Conservation (phyloP, 2,888 invertebrate species). For the Argynnis bischoffii region DNA sequence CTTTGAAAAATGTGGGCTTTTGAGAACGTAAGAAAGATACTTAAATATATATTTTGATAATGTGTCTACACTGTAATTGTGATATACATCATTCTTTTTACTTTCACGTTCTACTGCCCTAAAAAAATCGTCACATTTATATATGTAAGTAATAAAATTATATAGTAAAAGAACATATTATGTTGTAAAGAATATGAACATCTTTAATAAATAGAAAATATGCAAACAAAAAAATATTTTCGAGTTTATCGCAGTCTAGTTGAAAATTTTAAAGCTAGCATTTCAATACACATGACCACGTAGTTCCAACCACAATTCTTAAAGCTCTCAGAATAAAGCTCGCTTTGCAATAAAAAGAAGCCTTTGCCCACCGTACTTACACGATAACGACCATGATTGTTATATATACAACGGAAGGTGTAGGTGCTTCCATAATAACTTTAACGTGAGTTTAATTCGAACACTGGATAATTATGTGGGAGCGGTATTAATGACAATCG, state of each 20-base stretch:
- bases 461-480: slow-evolving; percentile 50
- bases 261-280: slow-evolving; percentile 31
- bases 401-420: slow-evolving; percentile 50
- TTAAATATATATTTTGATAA: too few species aligned
- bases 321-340: slow-evolving; percentile 20
- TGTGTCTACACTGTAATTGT: too few species aligned
- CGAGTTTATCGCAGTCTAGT: slow-evolving; percentile 12
- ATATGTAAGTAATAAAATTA: too few species aligned
- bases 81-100: too few species aligned
- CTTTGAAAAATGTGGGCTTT: too few species aligned
- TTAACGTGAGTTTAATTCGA: slow-evolving; percentile 63
- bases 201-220: background rate
- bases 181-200: background rate
- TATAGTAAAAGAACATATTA: background rate
- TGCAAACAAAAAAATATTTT: background rate
- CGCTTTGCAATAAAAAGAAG: slow-evolving; percentile 13
- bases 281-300: slow-evolving; percentile 12
- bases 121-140: too few species aligned
- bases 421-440: slow-evolving; percentile 64
- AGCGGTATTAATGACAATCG: slow-evolving; percentile 49
- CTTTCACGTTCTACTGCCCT: too few species aligned
- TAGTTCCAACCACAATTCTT: background rate
- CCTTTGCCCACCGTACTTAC: slow-evolving; percentile 40
- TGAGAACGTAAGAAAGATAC: too few species aligned
- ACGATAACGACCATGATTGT: slow-evolving; percentile 59